A percentile compares a stretch with the other conserved stretches of the same genome.
Evolutionary conservation across 64 coral and sea anemone species (phyloP).

Genomic region (Actinia tenebrosa): DNA sequence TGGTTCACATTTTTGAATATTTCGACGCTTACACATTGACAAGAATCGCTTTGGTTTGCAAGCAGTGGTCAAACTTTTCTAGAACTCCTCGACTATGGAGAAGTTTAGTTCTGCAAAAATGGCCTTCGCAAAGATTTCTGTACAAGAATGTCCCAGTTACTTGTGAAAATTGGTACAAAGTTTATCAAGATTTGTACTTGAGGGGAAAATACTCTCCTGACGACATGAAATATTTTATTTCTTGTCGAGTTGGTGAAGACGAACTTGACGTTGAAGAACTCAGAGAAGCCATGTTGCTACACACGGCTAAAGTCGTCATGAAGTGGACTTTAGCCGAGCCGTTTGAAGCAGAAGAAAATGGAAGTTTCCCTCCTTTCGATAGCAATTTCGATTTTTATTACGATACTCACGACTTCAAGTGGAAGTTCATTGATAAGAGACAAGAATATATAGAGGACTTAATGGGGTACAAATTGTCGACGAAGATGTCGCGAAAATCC

Average conservation of each 20-base stretch:
- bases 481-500: slow-evolving; percentile 48
- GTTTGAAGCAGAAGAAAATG: slow-evolving; percentile 64
- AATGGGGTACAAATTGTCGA: slow-evolving; percentile 49
- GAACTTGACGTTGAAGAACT: slow-evolving; percentile 67
- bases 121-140: slow-evolving; percentile 92
- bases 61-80: slow-evolving; percentile 75
- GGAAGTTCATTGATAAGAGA: slow-evolving; percentile 92
- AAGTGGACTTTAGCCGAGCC: slow-evolving; percentile 72
- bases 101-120: slow-evolving; percentile 61
- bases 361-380: slow-evolving; percentile 57
- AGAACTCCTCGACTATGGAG: slow-evolving; percentile 69
- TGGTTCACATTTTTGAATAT: slow-evolving; percentile 91
- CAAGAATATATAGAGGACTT: slow-evolving; percentile 83
- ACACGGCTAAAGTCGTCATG: slow-evolving; percentile 64
- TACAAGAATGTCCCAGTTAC: slow-evolving; percentile 62
- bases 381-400: slow-evolving; percentile 89
- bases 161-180: slow-evolving; percentile 64
- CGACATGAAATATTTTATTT: slow-evolving; percentile 98
- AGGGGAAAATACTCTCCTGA: slow-evolving; percentile 90
- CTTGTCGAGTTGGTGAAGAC: slow-evolving; percentile 65
- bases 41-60: slow-evolving; percentile 62
- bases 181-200: slow-evolving; percentile 71
- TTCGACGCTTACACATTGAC: slow-evolving; percentile 56
- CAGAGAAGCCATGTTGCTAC: slow-evolving; percentile 66
- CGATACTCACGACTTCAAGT: slow-evolving; percentile 83